These are phyloP conservation scores for Pseudopipra pipra DNA, from an alignment of 2,113 vertebrate genomes.

Conservation along the genomic window DNA sequence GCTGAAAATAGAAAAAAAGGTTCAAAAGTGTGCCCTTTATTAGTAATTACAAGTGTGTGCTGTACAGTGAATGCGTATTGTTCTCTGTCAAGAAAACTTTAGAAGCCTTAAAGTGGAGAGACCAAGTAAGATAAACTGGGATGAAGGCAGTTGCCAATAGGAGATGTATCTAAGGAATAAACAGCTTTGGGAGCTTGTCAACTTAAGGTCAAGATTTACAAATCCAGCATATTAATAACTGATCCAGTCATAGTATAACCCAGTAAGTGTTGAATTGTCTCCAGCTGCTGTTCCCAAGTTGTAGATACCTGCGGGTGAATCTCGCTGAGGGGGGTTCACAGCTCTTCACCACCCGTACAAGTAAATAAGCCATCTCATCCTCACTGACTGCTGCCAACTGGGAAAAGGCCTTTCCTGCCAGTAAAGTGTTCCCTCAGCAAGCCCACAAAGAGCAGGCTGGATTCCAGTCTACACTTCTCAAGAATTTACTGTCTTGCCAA, in stretches of 20 bases:
- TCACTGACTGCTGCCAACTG: background rate
- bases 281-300: background rate
- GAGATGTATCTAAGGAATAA: background rate
- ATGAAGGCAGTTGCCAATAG: background rate
- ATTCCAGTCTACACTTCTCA: background rate
- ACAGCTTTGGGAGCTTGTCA: background rate
- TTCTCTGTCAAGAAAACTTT: slow-evolving; percentile 11
- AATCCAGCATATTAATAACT: background rate
- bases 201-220: background rate
- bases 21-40: background rate
- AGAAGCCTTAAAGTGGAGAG: background rate
- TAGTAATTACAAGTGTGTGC: background rate
- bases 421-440: background rate
- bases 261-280: background rate
- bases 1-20: background rate
- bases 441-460: background rate
- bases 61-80: background rate
- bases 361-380: background rate
- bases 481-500: background rate
- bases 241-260: background rate
- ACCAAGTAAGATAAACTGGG: background rate
- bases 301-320: background rate
- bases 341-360: background rate
- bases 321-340: background rate
- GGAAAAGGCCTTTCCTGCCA: background rate